Percentiles rank a stretch among this genome's conserved stretches.
Evolutionary conservation across 2,113 vertebrate species (phyloP).

Genomic region (Erinaceus europaeus): DNA sequence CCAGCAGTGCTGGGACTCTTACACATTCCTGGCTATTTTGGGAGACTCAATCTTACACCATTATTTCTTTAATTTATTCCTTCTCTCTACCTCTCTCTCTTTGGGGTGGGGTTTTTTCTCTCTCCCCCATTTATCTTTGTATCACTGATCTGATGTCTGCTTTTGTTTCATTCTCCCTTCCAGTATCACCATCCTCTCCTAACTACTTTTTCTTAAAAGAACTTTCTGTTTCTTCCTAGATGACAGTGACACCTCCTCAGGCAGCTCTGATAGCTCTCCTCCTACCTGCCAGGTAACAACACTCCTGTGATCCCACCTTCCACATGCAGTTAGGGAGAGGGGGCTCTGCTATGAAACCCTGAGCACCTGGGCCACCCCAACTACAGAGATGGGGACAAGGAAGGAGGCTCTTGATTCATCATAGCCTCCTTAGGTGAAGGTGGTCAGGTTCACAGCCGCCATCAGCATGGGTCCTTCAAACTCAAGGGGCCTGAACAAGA

Average conservation of each 20-base stretch:
- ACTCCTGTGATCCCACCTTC: background rate
- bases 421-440: background rate
- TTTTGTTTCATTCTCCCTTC: background rate
- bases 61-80: background rate
- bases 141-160: background rate
- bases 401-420: background rate
- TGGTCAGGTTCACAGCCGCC: background rate
- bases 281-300: slow-evolving; percentile 55
- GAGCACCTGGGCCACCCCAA: background rate
- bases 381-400: background rate
- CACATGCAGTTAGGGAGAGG: accelerated
- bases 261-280: slow-evolving; percentile 8
- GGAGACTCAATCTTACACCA: background rate
- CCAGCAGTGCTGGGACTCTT: background rate
- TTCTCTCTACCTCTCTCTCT: background rate
- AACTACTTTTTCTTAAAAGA: background rate
- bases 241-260: slow-evolving; percentile 53
- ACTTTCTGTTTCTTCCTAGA: slow-evolving; percentile 56
- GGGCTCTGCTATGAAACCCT: background rate
- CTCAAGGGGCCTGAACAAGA: background rate
- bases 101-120: background rate
- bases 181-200: accelerated
- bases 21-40: background rate
- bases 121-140: background rate
- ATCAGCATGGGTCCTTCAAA: background rate